A percentile compares a stretch with the other conserved stretches of the same genome.
Evolutionary conservation across 2,113 vertebrate species (phyloP).

Genomic region (Rostratula benghalensis): DNA sequence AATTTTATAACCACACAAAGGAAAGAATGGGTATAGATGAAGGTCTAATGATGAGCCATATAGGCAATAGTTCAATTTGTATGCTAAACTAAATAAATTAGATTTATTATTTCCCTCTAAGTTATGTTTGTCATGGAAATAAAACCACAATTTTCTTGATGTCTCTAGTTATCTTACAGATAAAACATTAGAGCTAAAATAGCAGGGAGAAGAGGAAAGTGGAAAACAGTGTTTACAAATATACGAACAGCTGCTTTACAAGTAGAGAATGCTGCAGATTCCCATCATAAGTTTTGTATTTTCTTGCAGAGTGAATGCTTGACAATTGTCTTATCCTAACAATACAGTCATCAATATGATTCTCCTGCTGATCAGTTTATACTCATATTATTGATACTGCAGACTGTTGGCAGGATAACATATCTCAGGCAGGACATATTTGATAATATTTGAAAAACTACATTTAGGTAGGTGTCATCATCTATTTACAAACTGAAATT

Average conservation of each 20-base stretch:
- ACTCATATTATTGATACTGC: background rate
- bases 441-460: background rate
- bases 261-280: background rate
- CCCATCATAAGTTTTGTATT: background rate
- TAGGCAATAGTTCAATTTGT: background rate
- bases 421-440: background rate
- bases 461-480: background rate
- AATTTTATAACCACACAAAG: background rate
- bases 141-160: background rate
- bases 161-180: background rate
- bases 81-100: background rate
- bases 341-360: background rate
- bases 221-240: background rate
- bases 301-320: background rate
- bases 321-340: background rate
- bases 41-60: background rate
- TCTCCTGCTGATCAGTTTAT: background rate
- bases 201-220: background rate
- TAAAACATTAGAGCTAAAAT: background rate
- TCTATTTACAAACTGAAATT: background rate
- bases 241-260: background rate
- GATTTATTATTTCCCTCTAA: background rate
- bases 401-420: background rate
- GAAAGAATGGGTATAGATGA: background rate
- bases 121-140: background rate